Conservation (phyloP, 2,113 vertebrate species). For the Equus quagga region DNA sequence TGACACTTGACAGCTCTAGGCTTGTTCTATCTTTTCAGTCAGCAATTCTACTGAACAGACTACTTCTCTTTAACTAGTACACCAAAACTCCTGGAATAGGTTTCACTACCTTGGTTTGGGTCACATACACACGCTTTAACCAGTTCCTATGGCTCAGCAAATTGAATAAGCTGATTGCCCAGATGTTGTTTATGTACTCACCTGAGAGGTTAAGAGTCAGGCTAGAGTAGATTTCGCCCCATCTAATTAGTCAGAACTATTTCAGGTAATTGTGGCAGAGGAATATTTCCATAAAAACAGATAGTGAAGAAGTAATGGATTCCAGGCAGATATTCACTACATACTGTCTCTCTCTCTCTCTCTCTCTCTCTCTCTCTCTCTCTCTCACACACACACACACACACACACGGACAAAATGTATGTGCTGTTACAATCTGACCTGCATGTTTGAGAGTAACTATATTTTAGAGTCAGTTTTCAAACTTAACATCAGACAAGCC, state of each 20-base stretch:
- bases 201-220: background rate
- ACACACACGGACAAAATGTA: background rate
- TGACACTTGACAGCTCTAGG: background rate
- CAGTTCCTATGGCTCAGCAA: background rate
- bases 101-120: background rate
- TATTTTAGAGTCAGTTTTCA: slow-evolving; percentile 33
- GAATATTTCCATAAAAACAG: background rate
- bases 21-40: background rate
- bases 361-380: background rate
- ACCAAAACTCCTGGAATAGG: background rate
- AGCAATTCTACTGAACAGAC: background rate
- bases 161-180: background rate
- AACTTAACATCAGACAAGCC: background rate
- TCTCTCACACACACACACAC: too few relatives aligned
- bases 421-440: background rate
- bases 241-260: background rate
- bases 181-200: background rate
- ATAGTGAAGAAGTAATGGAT: background rate
- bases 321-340: background rate
- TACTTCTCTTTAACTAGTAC: background rate
- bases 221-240: background rate
- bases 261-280: background rate
- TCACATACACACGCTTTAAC: background rate
- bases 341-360: background rate
- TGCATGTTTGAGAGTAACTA: background rate